Percentiles rank a stretch among this genome's conserved stretches.
phyloP scores from a whole-genome alignment of 2,888 invertebrate species.

The Drosophila histrio region DNA sequence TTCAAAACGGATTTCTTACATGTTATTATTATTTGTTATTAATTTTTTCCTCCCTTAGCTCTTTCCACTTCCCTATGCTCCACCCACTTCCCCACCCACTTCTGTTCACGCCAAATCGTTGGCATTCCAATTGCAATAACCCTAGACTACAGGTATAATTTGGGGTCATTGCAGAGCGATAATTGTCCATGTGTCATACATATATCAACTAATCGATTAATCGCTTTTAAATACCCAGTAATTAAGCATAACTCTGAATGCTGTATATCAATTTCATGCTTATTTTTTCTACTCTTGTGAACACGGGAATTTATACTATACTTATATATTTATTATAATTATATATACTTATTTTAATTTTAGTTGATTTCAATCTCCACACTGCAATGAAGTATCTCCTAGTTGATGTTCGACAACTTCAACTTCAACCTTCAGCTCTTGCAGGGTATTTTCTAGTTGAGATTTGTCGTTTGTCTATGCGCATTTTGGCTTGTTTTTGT shows the following conservation, averaged over 20 bases:
- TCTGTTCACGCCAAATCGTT: background rate
- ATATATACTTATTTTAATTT: background rate
- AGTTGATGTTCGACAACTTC: background rate
- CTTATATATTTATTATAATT: background rate
- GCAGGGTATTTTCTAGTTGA: slow-evolving; percentile 11
- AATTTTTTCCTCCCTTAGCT: background rate
- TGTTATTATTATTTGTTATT: slow-evolving; percentile 14
- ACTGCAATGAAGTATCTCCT: background rate
- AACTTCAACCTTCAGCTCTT: background rate
- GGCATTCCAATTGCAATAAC: slow-evolving; percentile 19
- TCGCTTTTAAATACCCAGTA: slow-evolving; percentile 31
- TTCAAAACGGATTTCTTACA: slow-evolving; percentile 19
- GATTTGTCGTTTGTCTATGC: background rate
- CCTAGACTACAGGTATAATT: slow-evolving; percentile 11
- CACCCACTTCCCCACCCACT: background rate
- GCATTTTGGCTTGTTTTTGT: slow-evolving; percentile 1
- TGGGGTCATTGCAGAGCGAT: slow-evolving; percentile 39
- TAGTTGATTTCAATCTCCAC: background rate
- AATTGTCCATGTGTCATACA: slow-evolving; percentile 58
- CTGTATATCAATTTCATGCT: background rate
- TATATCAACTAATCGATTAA: slow-evolving; percentile 64
- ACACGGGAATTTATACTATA: background rate
- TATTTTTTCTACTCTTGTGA: background rate
- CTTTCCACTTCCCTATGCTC: background rate
- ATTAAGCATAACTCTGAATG: accelerated